Conservation (phyloP, 2,113 vertebrate genomes). For the Apteryx owenii region DNA sequence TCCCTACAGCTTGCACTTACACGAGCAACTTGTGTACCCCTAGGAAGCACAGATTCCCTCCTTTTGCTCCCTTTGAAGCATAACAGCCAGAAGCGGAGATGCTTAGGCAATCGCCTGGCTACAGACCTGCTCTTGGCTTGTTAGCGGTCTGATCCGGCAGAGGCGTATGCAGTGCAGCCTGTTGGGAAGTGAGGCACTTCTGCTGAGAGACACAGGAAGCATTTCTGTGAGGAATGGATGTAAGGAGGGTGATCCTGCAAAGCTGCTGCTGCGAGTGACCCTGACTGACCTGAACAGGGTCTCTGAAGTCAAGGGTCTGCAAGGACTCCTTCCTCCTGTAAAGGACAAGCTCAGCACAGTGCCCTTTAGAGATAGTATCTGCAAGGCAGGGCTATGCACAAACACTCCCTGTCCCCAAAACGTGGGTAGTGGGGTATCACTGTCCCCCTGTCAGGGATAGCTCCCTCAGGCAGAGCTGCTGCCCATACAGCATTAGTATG, state of each 20-base stretch:
- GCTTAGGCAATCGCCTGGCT: background rate
- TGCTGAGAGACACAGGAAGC: background rate
- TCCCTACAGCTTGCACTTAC: background rate
- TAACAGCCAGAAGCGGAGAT: background rate
- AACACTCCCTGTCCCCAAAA: background rate
- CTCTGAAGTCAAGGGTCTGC: background rate
- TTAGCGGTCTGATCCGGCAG: background rate
- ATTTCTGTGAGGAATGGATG: rapidly evolving
- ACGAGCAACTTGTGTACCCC: background rate
- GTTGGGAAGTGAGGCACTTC: background rate
- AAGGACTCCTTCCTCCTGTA: background rate
- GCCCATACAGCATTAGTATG: rapidly evolving
- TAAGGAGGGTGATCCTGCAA: background rate
- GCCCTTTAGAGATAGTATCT: background rate
- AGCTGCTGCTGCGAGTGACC: background rate
- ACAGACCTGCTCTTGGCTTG: background rate
- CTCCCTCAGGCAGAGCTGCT: background rate
- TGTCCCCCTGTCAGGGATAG: background rate
- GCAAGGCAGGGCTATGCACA: background rate
- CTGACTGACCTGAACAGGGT: background rate
- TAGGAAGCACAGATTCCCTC: background rate
- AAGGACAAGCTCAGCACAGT: background rate
- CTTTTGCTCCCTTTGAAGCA: background rate
- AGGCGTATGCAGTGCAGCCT: background rate
- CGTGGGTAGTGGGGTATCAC: background rate